Percentiles rank a stretch among this genome's conserved stretches.
phyloP scores from a whole-genome alignment of 2,113 vertebrate genomes.

The Phocoena phocoena region DNA sequence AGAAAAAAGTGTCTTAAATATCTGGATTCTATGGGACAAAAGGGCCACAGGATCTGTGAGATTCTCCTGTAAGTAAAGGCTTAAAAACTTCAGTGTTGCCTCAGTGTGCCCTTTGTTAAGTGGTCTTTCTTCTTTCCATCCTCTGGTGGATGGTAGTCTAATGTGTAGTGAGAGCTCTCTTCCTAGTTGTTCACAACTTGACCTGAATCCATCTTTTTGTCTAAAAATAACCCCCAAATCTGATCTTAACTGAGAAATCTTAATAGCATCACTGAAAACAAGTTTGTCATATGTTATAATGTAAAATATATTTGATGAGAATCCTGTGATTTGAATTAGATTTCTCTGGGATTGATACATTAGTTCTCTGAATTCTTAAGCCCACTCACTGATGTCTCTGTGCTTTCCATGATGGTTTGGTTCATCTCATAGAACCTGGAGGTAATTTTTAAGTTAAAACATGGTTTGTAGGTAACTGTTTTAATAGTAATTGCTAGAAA shows the following conservation, averaged over 20 bases:
- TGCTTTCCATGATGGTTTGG: not conserved
- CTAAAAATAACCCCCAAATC: not conserved
- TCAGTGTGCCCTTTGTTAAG: not conserved
- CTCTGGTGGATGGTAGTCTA: not conserved
- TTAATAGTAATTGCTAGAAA: conserved; percentile 38
- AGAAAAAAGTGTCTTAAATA: conserved; percentile 88
- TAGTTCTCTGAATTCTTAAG: not conserved
- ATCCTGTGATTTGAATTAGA: not conserved
- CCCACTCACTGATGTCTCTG: not conserved
- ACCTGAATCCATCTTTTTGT: not conserved
- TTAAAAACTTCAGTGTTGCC: not conserved
- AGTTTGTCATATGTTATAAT: not conserved
- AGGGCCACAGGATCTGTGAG: conserved; percentile 89
- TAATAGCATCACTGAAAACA: not conserved
- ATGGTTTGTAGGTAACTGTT: conserved; percentile 5
- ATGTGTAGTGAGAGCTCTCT: not conserved
- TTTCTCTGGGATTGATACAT: not conserved
- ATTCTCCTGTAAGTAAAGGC: conserved; percentile 90
- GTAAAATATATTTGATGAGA: not conserved
- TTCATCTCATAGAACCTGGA: conserved; percentile 12
- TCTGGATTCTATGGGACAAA: conserved; percentile 92
- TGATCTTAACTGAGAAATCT: not conserved
- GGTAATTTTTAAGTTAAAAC: not conserved
- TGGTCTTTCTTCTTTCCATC: not conserved
- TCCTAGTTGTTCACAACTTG: not conserved